Base-by-base conservation (phyloP, 2,113 vertebrate genomes). In the Heloderma charlesbogerti region DNA sequence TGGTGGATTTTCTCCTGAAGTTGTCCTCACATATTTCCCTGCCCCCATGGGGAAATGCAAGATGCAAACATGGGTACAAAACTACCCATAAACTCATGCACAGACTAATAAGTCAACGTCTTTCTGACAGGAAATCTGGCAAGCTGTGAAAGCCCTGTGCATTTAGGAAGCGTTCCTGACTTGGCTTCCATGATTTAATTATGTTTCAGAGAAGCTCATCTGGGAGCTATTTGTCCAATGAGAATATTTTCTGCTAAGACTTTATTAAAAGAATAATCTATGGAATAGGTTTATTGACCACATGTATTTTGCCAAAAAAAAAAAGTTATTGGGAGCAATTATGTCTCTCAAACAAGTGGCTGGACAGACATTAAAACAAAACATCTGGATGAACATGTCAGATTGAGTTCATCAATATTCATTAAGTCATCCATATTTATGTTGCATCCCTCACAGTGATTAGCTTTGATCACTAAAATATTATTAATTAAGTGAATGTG, bases 381-480 rank as follows among this genome's bases (percentile, higher is more conserved):
- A 90, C 89, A 86, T 90, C 74, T 86, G 74, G 89, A 78, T 90
- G 75, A 86, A 20, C 45, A 51, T 37, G 60, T 86, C 74, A 34
- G 60, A 90, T 54, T 54, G 25, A 86, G 72, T 90, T 54, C 71
- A 90, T 90, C 89, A 90, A 90, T 85, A 78, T 86, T 90, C 89
- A 90, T 90, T 79, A 86, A 78, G 83, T 31, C 72, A 86, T 86
- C 43, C 63, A 67, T 67, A 78, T 79, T 86, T 78, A 79, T 79
- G 60, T 54, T 78, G 60, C 72, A 67, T 69, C 74, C 60, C 60
- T 90, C 45, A 20, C 25, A 13, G 89, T 69, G 74, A 90, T 90
- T 90, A 90, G 86, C 89, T 90, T 90, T 69, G 72, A 86, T 84
- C 60, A 86, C 43, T 86, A 86, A 90, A 86, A 63, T 90, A 78